A percentile compares a stretch with the other conserved stretches of the same genome.
These are phyloP conservation scores for Drosophila falleni DNA, from an alignment of 2,888 invertebrate species.

Conservation along the genomic window DNA sequence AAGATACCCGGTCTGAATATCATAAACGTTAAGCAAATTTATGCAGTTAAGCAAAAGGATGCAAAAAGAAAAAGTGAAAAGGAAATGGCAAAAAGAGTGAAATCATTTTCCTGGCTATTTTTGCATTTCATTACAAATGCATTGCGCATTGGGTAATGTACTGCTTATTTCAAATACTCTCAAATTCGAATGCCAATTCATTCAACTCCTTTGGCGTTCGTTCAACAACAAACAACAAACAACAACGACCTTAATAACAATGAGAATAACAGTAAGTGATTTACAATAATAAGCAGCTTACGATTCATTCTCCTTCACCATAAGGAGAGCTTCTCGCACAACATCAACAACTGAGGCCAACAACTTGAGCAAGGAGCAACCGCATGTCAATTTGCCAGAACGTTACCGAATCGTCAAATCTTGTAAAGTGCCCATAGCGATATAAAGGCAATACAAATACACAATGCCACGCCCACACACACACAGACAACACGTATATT, in stretches of 20 bases:
- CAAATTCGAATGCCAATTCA: neutral
- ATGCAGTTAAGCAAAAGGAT: slow-evolving; percentile 1
- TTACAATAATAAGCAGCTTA: slow-evolving; percentile 63
- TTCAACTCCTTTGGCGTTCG: neutral
- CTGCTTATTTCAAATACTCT: neutral
- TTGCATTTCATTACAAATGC: slow-evolving; percentile 17
- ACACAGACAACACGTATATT: neutral
- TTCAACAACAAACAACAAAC: neutral
- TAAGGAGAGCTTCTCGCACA: slow-evolving; percentile 1
- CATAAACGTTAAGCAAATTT: neutral
- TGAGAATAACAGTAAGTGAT: slow-evolving; percentile 24
- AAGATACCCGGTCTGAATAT: neutral
- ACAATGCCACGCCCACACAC: slow-evolving; percentile 3
- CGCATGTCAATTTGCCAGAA: slow-evolving; percentile 33
- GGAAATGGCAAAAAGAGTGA: neutral
- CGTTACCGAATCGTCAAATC: slow-evolving; percentile 30
- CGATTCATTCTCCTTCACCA: slow-evolving; percentile 13
- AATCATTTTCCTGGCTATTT: slow-evolving; percentile 1
- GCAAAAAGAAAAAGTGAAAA: slow-evolving; percentile 2
- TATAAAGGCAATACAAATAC: slow-evolving; percentile 23
- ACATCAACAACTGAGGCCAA: slow-evolving; percentile 17
- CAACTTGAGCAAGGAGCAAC: slow-evolving; percentile 6
- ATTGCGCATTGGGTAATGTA: slow-evolving; percentile 22
- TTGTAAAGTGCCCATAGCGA: slow-evolving; percentile 23
- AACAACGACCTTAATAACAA: neutral